These are phyloP conservation scores for Philonicus albiceps DNA, from an alignment of 2,888 invertebrate genomes.

Conservation along the genomic window DNA sequence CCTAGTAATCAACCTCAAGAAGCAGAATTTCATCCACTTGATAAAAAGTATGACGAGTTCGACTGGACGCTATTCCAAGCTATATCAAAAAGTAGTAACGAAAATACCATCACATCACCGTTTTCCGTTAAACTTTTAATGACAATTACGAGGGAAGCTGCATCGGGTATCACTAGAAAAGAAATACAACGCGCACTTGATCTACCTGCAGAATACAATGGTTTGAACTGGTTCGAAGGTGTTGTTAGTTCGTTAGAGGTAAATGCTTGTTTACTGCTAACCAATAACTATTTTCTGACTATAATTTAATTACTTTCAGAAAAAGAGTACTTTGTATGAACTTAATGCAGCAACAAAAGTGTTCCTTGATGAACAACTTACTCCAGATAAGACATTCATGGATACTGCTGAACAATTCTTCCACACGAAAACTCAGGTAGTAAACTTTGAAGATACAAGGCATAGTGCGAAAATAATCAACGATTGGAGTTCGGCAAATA, in stretches of 20 bases:
- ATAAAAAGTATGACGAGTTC: background rate
- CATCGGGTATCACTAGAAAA: background rate
- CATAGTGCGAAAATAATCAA: background rate
- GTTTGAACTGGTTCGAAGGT: background rate
- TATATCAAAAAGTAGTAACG: background rate
- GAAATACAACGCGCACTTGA: background rate
- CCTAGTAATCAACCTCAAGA: background rate
- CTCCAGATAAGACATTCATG: background rate
- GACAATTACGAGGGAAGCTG: background rate
- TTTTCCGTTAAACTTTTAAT: background rate
- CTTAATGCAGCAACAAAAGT: background rate
- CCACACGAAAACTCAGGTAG: background rate
- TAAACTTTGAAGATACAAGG: background rate
- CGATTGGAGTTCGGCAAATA: background rate
- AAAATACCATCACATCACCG: background rate
- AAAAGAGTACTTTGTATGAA: background rate
- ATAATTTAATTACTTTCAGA: background rate
- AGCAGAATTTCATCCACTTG: background rate
- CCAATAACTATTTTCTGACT: too few species aligned
- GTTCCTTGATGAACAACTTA: background rate
- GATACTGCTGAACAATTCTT: background rate
- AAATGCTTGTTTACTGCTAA: too few species aligned
- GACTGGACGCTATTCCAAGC: background rate
- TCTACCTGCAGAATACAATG: background rate
- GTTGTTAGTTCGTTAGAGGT: background rate